Conservation (phyloP, 2,888 invertebrate genomes). For the Pachymerium ferrugineum region DNA sequence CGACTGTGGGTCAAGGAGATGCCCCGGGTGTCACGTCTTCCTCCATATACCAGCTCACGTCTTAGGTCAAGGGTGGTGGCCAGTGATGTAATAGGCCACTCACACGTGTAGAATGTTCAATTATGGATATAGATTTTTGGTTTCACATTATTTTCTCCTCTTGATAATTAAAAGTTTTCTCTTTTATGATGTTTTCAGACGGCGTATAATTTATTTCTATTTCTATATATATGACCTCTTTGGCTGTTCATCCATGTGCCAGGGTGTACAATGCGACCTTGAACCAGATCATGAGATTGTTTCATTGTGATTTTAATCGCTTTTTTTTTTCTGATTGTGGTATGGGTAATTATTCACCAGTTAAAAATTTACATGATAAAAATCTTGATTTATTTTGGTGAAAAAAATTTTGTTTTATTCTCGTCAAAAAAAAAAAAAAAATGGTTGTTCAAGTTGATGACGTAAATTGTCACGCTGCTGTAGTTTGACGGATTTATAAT, state of each 20-base stretch:
- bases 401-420: too few relatives aligned
- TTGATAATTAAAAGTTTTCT: not conserved
- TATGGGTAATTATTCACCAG: not conserved
- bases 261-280: not conserved
- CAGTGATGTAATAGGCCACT: not conserved
- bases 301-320: not conserved
- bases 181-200: not conserved
- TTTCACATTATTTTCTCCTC: not conserved
- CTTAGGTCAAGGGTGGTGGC: slow-evolving; percentile 1
- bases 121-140: not conserved
- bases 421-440: too few relatives aligned
- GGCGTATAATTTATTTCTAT: not conserved
- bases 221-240: not conserved
- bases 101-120: not conserved
- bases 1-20: slow-evolving; percentile 9
- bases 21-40: slow-evolving; percentile 13
- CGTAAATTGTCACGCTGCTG: too few relatives aligned
- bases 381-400: not conserved
- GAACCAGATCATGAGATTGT: not conserved
- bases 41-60: not conserved
- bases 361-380: not conserved
- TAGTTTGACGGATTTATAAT: not conserved
- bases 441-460: too few relatives aligned
- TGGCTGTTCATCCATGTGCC: not conserved
- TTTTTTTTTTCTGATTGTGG: not conserved